These are phyloP conservation scores for Tubulanus polymorphus DNA, from an alignment of 2,888 invertebrate genomes.

Conservation along the genomic window DNA sequence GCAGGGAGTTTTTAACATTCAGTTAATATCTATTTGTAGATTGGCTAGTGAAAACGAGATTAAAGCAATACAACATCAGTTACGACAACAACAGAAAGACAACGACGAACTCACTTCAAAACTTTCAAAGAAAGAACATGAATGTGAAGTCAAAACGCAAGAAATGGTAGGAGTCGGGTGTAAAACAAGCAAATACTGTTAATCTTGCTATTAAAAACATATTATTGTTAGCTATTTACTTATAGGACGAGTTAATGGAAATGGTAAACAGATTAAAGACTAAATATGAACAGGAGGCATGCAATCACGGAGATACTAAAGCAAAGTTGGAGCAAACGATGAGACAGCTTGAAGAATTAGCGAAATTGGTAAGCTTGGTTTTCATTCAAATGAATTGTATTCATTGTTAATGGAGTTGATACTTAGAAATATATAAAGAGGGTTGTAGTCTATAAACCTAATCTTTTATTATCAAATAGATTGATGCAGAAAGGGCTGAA, in stretches of 20 bases:
- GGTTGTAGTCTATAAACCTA: too few species aligned
- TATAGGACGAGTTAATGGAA: slow-evolving; percentile 78
- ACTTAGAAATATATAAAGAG: too few species aligned
- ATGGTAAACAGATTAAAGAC: slow-evolving; percentile 77
- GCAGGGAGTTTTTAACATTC: neutral
- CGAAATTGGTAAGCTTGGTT: slow-evolving; percentile 26
- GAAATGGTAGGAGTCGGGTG: slow-evolving; percentile 61
- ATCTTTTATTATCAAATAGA: slow-evolving; percentile 24
- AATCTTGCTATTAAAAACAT: neutral
- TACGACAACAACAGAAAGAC: slow-evolving; percentile 82
- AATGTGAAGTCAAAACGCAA: slow-evolving; percentile 80
- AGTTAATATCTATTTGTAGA: slow-evolving; percentile 35
- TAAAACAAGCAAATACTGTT: neutral
- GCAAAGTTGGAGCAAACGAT: slow-evolving; percentile 68
- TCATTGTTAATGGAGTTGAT: too few species aligned
- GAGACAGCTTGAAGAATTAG: slow-evolving; percentile 62
- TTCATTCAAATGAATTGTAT: neutral
- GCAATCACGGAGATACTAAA: slow-evolving; percentile 79
- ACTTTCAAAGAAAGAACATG: slow-evolving; percentile 85
- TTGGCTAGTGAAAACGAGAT: slow-evolving; percentile 91
- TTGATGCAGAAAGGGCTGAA: slow-evolving; percentile 58
- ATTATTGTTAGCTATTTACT: neutral
- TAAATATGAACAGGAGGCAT: slow-evolving; percentile 82
- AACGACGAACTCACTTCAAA: slow-evolving; percentile 82
- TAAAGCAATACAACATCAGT: slow-evolving; percentile 78